Evolutionary conservation across 2,113 vertebrate genomes (phyloP), one percentile per base, ranked within the genome.

Genomic region (Petaurus breviceps): DNA sequence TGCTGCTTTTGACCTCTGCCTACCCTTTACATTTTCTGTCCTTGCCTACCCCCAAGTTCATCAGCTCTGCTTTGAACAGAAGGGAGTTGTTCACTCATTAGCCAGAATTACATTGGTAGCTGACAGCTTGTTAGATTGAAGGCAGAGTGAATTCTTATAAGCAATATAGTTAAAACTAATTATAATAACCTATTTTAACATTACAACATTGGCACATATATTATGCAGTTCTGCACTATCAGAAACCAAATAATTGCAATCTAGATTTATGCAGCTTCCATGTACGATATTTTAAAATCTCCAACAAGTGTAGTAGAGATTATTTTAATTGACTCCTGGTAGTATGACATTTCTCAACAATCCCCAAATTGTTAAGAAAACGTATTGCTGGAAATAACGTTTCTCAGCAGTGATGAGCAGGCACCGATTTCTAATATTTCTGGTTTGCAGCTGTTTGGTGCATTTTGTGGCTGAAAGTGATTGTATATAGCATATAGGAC

Each of bases 291-390:
- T 98, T 98, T 97, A 98, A 98, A 98, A 98, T 97, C 97, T 97
- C 96, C 94, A 95, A 97, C 91, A 97, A 96, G 97, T 98, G 97
- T 97, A 97, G 96, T 51, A 89, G 93, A 98, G 97, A 98, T 98
- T 97, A 98, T 98, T 98, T 98, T 98, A 98, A 98, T 97, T 98
- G 98, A 98, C 97, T 98, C 97, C 97, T 94, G 97, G 89, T 94
- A 96, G 95, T 95, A 97, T 98, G 97, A 98, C 96, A 92, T 31
- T 84, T 84, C 37, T 84, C 68, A 84, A 43, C 4, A 84, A 84
- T 0, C 16, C n/a, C 37, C 37, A 84, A 43, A 84, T 84, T 61
- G 57, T 61, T 84, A 84, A 84, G 68, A 84, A 84, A 84, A 43
- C 9, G 16, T 43, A 43, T 84, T 84, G 16, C 68, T 43, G 16